Base-by-base conservation (phyloP, 2,113 vertebrate species). In the Nothoprocta pentlandii region DNA sequence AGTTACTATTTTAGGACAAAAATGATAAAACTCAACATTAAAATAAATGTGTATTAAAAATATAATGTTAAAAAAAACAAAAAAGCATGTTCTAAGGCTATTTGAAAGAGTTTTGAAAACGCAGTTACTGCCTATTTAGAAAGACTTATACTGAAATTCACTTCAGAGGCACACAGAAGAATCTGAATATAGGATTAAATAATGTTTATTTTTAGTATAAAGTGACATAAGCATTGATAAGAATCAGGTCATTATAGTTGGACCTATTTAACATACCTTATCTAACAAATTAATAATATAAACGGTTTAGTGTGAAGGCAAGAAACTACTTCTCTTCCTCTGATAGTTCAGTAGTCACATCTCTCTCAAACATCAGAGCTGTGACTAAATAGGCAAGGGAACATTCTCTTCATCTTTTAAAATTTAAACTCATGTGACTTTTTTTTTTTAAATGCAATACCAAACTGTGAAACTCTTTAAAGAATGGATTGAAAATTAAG, bases 331-430 rank as follows among this genome's bases (percentile, higher is more conserved):
- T 87, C 0, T 28, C 47, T 62, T 49, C 49, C 53, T 84, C 10
- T 17, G 14, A 54, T n/a, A 25, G 10, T 47, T 68, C 22, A 85
- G 89, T 15, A 80, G 26, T 0, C 25, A 30, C 6, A 12, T n/a
- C 26, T 17, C 58, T 51, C 67, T 5, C 1, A 3, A 75, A 49
- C 12, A n/a, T 2, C 1, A 36, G 0, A 86, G 22, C 4, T 78
- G 64, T 32, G 30, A 61, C 41, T 77, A 76, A 69, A 44, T 22
- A 67, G 64, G 36, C 36, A 81, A 86, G 34, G 25, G 42, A 85
- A 95, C 58, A 93, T 80, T 61, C 64, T 80, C 82, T 58, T 49
- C 61, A 42, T 66, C 83, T 94, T 88, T 90, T 75, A 87, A 90
- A 90, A 34, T 64, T 90, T 93, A 81, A 77, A 81, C 3, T 7